Base-by-base conservation (phyloP, 1,140 invertebrate species). In the Caerostris extrusa region DNA sequence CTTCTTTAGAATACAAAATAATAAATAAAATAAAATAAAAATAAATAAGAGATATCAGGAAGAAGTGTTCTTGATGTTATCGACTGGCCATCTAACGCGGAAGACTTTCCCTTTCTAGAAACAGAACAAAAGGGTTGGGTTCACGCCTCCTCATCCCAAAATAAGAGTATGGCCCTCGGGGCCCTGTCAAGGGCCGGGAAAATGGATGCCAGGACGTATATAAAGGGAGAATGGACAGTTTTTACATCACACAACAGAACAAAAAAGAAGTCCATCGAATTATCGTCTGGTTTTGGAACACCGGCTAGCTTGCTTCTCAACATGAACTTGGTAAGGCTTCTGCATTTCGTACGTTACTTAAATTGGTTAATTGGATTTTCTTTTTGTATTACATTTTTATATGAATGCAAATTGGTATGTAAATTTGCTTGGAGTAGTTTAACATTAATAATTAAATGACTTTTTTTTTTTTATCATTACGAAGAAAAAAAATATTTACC, bases 61-160 rank as follows among this genome's bases (percentile, higher is more conserved):
- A 77, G 69, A 12, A 53, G 19, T 12, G 10, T 77, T 53, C 34
- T 17, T 8, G 5, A 8, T 61, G 60, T 77, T 77, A 77, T 77
- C 69, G 69, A 50, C 7, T 34, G 34, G 69, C 12, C 69, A 77
- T 77, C 69, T 8, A 77, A 50, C 34, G 50, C 69, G 69, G 69
- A 77, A 77, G 69, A 77, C 69, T 77, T 77, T 77, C 69, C 69
- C 69, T 77, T 77, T 77, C 69, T 77, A 10, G 69, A 12, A 77
- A 12, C 69, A 53, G 19, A 77, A 77, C 69, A 77, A 77, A 77
- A 77, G 69, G 69, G 69, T 77, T 77, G 69, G 69, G 19, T 34
- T 34, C 34, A 61, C 60, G 60, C 60, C 60, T 61, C 60, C 60
- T 17, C 5, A 34, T 3, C 2, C 69, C 19, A 34, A 77, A 77